These are phyloP conservation scores for Apis laboriosa DNA, from an alignment of 1,140 invertebrate species.

Conservation along the genomic window DNA sequence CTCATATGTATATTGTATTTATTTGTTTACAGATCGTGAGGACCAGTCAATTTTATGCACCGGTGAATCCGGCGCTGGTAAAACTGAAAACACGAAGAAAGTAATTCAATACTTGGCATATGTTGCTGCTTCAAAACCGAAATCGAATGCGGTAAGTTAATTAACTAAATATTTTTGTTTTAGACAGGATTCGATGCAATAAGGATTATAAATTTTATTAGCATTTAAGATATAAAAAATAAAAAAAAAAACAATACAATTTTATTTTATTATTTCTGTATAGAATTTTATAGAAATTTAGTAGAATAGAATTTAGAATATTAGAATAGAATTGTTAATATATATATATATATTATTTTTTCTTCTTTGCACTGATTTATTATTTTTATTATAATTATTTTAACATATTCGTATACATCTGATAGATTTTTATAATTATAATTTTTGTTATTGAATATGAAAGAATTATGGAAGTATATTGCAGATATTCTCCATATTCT, in stretches of 20 bases:
- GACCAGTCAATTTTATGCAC: constrained; percentile 99
- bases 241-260: not conserved
- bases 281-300: not conserved
- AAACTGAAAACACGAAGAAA: constrained; percentile 99
- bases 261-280: too few relatives aligned
- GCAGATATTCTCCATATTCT: too few relatives aligned
- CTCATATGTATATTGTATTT: not conserved
- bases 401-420: too few relatives aligned
- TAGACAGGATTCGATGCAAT: not conserved
- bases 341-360: too few relatives aligned
- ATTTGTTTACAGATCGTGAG: constrained; percentile 94
- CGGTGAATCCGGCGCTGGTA: constrained; percentile 99
- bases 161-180: not conserved
- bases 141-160: constrained; percentile 92
- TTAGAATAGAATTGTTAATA: too few relatives aligned
- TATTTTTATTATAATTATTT: too few relatives aligned
- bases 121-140: constrained; percentile 97
- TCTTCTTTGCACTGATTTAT: too few relatives aligned
- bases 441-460: too few relatives aligned
- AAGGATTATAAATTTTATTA: not conserved
- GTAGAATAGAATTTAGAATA: too few relatives aligned
- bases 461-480: too few relatives aligned
- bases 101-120: constrained; percentile 99
- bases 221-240: not conserved
- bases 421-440: too few relatives aligned